Conservation (phyloP, 92 coral and sea anemone species). For the Parazoanthus swiftii region DNA sequence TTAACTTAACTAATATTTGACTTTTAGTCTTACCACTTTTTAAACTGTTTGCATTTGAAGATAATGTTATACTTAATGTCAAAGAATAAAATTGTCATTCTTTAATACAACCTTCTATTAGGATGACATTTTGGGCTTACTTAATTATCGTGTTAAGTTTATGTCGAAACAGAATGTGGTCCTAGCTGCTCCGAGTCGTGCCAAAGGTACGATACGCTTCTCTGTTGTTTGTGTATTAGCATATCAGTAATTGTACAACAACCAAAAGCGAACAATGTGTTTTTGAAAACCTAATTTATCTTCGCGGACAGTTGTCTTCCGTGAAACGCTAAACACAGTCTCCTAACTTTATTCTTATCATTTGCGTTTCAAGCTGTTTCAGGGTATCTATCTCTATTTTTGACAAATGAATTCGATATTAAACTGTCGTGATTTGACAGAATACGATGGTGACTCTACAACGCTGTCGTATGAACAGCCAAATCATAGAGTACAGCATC, state of each 20-base stretch:
- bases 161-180: neutral
- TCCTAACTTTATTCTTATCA: neutral
- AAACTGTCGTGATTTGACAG: too few relatives aligned
- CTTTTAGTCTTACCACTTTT: neutral
- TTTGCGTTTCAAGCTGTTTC: neutral
- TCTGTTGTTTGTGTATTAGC: neutral
- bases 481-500: neutral
- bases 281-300: neutral
- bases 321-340: neutral
- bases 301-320: neutral
- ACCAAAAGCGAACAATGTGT: neutral
- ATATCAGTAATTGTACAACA: neutral
- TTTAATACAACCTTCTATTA: too few relatives aligned
- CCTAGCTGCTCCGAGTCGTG: neutral
- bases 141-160: too few relatives aligned
- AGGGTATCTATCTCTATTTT: too few relatives aligned
- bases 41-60: neutral
- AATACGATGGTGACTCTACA: too few relatives aligned
- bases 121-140: neutral
- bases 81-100: too few relatives aligned
- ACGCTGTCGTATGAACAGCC: neutral
- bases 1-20: constrained; percentile 3
- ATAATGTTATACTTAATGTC: neutral
- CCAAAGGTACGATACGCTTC: neutral
- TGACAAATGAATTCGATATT: neutral